A percentile compares a stretch with the other conserved stretches of the same genome.
Conservation (phyloP, 2,888 invertebrate genomes). For the Eilema griseolum region DNA sequence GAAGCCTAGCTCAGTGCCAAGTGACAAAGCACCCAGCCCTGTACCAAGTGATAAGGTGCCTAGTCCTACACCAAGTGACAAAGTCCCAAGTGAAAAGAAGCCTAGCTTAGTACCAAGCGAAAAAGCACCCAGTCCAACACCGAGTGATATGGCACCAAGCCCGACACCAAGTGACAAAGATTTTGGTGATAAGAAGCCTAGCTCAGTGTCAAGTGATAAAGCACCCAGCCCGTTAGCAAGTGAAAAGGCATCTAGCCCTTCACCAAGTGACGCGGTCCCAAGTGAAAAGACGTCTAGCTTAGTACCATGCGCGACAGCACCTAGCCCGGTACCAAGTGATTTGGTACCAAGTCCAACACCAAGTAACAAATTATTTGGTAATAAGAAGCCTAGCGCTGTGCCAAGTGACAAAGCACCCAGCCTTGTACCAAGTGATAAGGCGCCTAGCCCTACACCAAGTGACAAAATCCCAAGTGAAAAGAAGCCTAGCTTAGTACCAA, state of each 20-base stretch:
- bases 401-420: background rate
- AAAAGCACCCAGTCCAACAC: background rate
- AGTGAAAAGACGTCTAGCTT: too few species aligned
- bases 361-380: conserved; percentile 8
- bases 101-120: conserved; percentile 17
- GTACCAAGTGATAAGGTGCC: conserved; percentile 1
- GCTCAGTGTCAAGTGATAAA: conserved; percentile 7
- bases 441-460: conserved; percentile 14
- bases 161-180: background rate
- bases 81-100: background rate
- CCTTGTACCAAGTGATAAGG: conserved; percentile 11
- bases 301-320: conserved; percentile 8
- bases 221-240: background rate
- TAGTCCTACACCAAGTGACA: conserved; percentile 14
- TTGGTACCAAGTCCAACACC: background rate
- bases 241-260: conserved; percentile 5
- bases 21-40: background rate
- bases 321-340: background rate
- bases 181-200: background rate
- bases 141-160: conserved; percentile 8
- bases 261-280: background rate
- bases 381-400: background rate
- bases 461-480: background rate
- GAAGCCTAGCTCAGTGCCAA: background rate
- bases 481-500: background rate